Conservation (phyloP, 2,113 vertebrate genomes). For the Potamarius usumacintae region DNA sequence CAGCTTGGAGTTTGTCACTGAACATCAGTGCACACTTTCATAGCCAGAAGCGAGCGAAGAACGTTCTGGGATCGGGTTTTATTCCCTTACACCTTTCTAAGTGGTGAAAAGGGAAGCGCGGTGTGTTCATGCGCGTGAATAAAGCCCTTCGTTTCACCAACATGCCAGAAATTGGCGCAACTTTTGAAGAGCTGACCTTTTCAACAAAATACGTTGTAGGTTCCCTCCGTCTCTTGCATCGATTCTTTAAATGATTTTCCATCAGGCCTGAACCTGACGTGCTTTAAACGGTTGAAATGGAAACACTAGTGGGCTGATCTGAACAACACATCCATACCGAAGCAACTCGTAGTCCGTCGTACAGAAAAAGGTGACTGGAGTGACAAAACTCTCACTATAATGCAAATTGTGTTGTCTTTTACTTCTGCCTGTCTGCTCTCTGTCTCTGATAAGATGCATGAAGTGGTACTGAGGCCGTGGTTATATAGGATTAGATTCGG, state of each 20-base stretch:
- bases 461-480: not conserved
- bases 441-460: not conserved
- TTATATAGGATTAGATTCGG: not conserved
- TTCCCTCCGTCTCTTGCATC: not conserved
- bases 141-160: not conserved
- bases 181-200: conserved; percentile 14
- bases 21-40: not conserved
- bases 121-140: not conserved
- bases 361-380: conserved; percentile 18
- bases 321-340: not conserved
- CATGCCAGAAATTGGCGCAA: not conserved
- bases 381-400: not conserved
- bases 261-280: not conserved
- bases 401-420: not conserved
- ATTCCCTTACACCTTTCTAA: too few relatives aligned
- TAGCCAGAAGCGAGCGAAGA: not conserved
- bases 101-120: not conserved
- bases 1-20: not conserved
- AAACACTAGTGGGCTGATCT: not conserved
- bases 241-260: not conserved
- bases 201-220: not conserved
- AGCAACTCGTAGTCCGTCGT: not conserved
- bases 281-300: not conserved
- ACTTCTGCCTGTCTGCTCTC: not conserved
- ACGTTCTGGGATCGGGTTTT: not conserved